phyloP scores from a whole-genome alignment of 2,797 vertebrate genomes.

The Anomalospiza imberbis region DNA sequence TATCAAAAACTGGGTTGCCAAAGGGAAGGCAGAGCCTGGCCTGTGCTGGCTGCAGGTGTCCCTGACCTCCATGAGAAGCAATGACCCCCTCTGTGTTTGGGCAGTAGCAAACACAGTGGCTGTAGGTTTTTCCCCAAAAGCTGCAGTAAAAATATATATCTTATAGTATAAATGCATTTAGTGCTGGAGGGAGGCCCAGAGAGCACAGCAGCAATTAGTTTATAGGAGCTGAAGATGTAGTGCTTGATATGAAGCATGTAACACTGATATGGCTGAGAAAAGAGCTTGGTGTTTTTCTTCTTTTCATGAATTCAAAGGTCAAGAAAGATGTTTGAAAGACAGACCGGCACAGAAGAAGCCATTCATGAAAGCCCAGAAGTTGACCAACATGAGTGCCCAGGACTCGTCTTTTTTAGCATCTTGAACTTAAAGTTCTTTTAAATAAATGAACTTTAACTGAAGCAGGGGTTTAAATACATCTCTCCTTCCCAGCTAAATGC shows the following conservation, averaged over 20 bases:
- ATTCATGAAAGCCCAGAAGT: neutral
- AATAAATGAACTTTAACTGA: neutral
- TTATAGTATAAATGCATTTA: neutral
- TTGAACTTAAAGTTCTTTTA: neutral
- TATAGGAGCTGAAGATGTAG: neutral
- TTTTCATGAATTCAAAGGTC: neutral
- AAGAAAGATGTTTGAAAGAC: neutral
- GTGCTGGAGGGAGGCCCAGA: neutral
- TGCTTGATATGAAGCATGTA: neutral
- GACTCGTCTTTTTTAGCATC: neutral
- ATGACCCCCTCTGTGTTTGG: neutral
- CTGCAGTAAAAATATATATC: neutral
- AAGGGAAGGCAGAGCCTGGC: neutral
- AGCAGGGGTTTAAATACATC: neutral
- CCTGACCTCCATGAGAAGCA: accelerated
- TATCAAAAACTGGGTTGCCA: accelerated
- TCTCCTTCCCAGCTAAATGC: neutral
- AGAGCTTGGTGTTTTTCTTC: neutral
- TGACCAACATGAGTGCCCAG: neutral
- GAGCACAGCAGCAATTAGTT: neutral
- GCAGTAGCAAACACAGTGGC: accelerated
- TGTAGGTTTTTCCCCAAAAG: neutral
- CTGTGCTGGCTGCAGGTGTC: neutral
- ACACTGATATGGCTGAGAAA: accelerated
- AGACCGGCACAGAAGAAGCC: neutral